Conservation (phyloP, 2,797 vertebrate species). For the Spondyliosoma cantharus region DNA sequence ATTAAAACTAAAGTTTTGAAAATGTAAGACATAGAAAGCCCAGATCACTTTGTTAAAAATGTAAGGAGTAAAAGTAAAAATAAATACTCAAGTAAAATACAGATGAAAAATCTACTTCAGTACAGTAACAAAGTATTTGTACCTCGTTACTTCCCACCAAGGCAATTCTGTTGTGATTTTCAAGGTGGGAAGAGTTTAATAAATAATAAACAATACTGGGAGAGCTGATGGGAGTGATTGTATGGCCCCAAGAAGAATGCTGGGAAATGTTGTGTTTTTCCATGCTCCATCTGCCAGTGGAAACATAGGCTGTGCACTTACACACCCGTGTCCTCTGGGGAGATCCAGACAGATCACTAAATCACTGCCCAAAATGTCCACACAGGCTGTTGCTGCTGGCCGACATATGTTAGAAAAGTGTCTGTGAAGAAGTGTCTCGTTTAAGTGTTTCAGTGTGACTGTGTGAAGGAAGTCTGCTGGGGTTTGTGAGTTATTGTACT, state of each 20-base stretch:
- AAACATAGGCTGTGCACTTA: conserved; percentile 27
- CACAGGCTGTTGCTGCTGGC: conserved; percentile 4
- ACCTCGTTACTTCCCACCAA: no score
- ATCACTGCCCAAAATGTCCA: conserved; percentile 28
- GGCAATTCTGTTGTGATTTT: neutral
- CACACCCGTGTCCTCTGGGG: conserved; percentile 17
- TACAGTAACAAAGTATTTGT: no score
- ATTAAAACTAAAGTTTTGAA: no score
- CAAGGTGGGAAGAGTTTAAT: neutral
- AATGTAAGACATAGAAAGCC: no score
- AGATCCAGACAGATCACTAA: conserved; percentile 19
- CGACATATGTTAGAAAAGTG: neutral
- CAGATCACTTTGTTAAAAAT: no score
- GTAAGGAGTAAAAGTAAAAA: no score
- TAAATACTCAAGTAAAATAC: no score
- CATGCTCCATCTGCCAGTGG: conserved; percentile 41
- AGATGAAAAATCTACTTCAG: no score
- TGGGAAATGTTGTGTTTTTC: conserved; percentile 50
- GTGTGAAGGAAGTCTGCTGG: neutral
- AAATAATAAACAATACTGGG: conserved; percentile 15
- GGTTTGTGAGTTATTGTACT: conserved; percentile 24
- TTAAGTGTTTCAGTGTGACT: neutral
- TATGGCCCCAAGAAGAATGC: conserved; percentile 39
- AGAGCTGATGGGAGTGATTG: conserved; percentile 17
- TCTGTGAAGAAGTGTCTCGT: neutral